Evolutionary conservation across 2,888 invertebrate genomes (phyloP).

Genomic region (Thalpophila matura): DNA sequence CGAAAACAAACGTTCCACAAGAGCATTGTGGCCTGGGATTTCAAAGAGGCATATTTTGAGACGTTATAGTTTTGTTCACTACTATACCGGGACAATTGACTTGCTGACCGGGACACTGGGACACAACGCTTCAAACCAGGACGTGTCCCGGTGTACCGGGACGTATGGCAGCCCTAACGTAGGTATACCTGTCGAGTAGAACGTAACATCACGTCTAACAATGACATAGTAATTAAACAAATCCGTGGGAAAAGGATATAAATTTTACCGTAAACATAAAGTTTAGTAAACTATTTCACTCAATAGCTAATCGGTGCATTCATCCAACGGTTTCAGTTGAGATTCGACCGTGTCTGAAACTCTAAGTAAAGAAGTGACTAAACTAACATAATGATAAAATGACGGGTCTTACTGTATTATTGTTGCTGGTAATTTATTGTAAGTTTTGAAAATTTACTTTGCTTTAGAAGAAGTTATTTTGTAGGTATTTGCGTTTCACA

Average conservation of each 20-base stretch:
- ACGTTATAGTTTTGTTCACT: too few species aligned
- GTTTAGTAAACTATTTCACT: constrained; percentile 10
- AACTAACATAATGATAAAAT: too few species aligned
- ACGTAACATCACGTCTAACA: neutral
- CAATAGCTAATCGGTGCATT: neutral
- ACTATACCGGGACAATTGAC: too few species aligned
- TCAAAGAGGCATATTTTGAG: too few species aligned
- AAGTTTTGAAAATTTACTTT: constrained; percentile 6
- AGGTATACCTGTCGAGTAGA: too few species aligned
- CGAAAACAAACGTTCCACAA: too few species aligned
- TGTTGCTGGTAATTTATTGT: constrained; percentile 28
- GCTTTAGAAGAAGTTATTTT: neutral
- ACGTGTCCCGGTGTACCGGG: too few species aligned
- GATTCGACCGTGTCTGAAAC: neutral
- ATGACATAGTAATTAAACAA: constrained; percentile 1
- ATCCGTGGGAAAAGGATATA: neutral
- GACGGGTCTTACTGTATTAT: too few species aligned
- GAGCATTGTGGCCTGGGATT: too few species aligned
- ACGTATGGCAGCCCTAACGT: too few species aligned
- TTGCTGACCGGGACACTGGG: too few species aligned
- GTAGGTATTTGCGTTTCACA: neutral
- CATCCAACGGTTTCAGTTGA: neutral
- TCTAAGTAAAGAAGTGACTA: neutral
- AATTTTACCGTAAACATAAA: constrained; percentile 10
- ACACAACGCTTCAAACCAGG: too few species aligned